Percentiles rank a stretch among this genome's conserved stretches.
phyloP scores from a whole-genome alignment of 2,113 vertebrate genomes.

The Sturnus vulgaris region DNA sequence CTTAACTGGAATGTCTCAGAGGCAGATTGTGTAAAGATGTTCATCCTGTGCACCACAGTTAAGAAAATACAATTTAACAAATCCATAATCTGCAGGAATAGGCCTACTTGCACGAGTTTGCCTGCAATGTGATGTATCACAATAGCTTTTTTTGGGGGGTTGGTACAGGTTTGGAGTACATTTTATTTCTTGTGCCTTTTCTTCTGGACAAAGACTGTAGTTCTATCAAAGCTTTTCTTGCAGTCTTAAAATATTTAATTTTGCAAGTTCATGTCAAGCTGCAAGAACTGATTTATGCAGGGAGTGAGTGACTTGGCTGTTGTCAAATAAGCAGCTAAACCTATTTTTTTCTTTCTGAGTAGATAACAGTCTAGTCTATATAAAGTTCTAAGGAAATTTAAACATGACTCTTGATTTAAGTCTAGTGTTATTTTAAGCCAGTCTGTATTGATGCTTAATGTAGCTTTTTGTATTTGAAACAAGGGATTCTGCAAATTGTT shows the following conservation, averaged over 20 bases:
- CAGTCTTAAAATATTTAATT: neutral
- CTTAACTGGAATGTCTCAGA: neutral
- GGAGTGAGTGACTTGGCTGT: neutral
- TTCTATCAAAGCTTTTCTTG: neutral
- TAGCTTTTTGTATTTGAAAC: neutral
- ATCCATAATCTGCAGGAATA: neutral
- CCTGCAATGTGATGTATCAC: neutral
- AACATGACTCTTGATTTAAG: neutral
- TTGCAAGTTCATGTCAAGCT: neutral
- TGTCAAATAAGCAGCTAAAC: neutral
- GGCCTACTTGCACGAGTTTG: neutral
- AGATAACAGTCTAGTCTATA: neutral
- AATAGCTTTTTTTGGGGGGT: neutral
- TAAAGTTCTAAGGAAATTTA: neutral
- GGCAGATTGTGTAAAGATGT: neutral
- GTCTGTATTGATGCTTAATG: neutral
- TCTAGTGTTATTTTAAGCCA: neutral
- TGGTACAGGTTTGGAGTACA: neutral
- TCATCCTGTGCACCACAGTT: neutral
- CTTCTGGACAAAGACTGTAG: neutral
- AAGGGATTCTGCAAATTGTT: neutral
- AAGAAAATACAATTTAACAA: neutral
- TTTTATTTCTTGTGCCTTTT: neutral
- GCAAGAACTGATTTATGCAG: neutral
- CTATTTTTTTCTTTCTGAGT: neutral